Evolutionary conservation across 2,888 invertebrate species (phyloP).

Genomic region (Tromatobia lineatoria): DNA sequence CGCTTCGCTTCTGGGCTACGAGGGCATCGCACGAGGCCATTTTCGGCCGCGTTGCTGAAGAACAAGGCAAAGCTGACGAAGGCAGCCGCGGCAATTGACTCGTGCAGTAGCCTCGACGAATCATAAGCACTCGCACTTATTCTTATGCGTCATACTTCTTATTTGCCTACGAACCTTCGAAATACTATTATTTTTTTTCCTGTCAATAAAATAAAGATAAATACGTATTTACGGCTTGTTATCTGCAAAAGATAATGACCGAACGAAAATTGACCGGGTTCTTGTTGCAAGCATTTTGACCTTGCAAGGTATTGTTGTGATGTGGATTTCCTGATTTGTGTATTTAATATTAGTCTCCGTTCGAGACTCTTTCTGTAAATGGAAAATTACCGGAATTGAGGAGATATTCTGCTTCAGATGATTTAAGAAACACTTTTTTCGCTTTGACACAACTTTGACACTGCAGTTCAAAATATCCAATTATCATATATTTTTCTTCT

Average conservation of each 20-base stretch:
- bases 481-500: too few relatives aligned
- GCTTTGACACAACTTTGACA: too few relatives aligned
- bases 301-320: not conserved
- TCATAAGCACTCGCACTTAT: slow-evolving; percentile 25
- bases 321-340: not conserved
- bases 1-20: slow-evolving; percentile 53
- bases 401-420: too few relatives aligned
- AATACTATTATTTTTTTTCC: slow-evolving; percentile 15
- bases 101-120: not conserved
- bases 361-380: not conserved
- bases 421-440: too few relatives aligned
- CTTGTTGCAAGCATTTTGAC: not conserved
- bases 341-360: not conserved
- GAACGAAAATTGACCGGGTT: slow-evolving; percentile 2
- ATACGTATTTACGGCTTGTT: not conserved
- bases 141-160: slow-evolving; percentile 20
- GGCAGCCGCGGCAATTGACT: slow-evolving; percentile 5
- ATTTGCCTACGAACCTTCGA: slow-evolving; percentile 12
- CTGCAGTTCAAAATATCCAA: too few relatives aligned
- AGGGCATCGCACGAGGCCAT: slow-evolving; percentile 28
- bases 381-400: not conserved
- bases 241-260: not conserved
- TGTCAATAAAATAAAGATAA: slow-evolving; percentile 20
- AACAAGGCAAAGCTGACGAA: not conserved
- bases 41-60: not conserved